Conservation (phyloP, 2,888 invertebrate genomes). For the Nephrocerus scutellatus region DNA sequence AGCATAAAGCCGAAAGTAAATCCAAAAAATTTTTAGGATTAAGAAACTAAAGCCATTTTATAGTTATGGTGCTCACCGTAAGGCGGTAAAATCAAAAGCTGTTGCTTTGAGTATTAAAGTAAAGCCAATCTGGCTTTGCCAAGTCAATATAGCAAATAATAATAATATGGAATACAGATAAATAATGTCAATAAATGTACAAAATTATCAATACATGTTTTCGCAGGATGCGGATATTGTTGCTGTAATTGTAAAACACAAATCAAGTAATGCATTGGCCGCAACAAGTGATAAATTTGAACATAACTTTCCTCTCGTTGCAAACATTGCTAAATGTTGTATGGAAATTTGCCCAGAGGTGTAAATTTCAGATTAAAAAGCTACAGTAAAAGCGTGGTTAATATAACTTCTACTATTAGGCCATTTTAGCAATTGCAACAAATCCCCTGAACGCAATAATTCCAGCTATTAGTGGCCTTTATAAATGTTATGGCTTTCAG, state of each 20-base stretch:
- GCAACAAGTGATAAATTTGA: constrained; percentile 13
- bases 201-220: neutral
- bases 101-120: too few relatives aligned
- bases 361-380: neutral
- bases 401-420: constrained; percentile 11
- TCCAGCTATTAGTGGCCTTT: constrained; percentile 20
- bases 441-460: constrained; percentile 22
- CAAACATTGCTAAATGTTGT: constrained; percentile 21
- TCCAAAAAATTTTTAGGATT: too few relatives aligned
- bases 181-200: neutral
- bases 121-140: too few relatives aligned
- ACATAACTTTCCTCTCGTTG: constrained; percentile 20
- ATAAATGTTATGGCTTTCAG: constrained; percentile 15
- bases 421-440: constrained; percentile 22
- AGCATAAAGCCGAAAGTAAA: too few relatives aligned
- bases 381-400: neutral
- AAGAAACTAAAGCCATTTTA: too few relatives aligned
- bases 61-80: too few relatives aligned
- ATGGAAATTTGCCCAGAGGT: constrained; percentile 25
- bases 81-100: too few relatives aligned
- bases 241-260: constrained; percentile 12
- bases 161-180: too few relatives aligned
- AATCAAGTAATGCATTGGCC: constrained; percentile 5
- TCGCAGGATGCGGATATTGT: constrained; percentile 19
- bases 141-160: too few relatives aligned